Base-by-base conservation (phyloP, 2,888 invertebrate species). In the Brassicogethes aeneus region DNA sequence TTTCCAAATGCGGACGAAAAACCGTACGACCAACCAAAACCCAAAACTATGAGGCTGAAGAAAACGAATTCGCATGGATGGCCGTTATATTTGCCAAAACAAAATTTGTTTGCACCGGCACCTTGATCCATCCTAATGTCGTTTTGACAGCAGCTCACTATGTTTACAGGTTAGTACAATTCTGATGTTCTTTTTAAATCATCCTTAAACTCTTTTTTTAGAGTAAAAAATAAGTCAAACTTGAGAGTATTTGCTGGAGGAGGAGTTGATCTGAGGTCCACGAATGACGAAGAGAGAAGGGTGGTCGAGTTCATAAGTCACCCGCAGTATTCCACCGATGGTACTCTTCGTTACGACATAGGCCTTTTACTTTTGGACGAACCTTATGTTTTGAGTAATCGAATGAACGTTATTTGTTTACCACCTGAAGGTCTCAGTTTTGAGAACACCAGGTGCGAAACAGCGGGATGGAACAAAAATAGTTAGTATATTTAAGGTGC, bases 391-490 rank as follows among this genome's bases (percentile, higher is more conserved):
- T 56, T 47, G 30, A 17, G 35, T 2, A 80, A 44, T 72, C 70
- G 0, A 75, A 76, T 86, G 43, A 82, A 81, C 56, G 75, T 75
- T 1, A 65, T 77, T 7, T 87, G 87, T 48, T 64, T 87, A 44
- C 84, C 85, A 0, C 54, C 66, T 0, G 70, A 73, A 38, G 70
- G 71, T 41, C 58, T 64, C 10, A 56, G 60, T n/a, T 75, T 79
- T 37, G 56, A 59, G 0, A 65, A 69, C 42, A 67, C 64, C 39
- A 66, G 72, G 16, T 87, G 86, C 55, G 72, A 75, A 31, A 82
- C 82, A 15, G 82, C 80, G 39, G 86, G 86, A 0, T 87, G 86
- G 86, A 86, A 12, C 13, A 32, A 12, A 32, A 83, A 82, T 47
- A 83, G 84, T 77, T 58, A 57, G 46, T 50, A 39, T 13, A 23